Evolutionary conservation across 2,797 vertebrate genomes (phyloP).

Genomic region (Spinibarbus caldwelli): DNA sequence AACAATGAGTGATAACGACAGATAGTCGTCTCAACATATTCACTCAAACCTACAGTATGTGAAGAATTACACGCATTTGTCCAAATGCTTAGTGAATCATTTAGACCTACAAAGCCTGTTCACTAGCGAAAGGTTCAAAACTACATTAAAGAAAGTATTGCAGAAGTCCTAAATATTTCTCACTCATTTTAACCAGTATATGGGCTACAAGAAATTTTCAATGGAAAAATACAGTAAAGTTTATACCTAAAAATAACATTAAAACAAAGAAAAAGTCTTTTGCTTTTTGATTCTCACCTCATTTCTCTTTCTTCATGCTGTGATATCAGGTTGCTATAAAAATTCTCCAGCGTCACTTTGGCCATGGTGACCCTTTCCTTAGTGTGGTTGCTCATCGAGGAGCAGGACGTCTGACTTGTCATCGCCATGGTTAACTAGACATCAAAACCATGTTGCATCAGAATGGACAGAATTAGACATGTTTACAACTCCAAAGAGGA

Average conservation of each 20-base stretch:
- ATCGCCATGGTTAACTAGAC: constrained; percentile 89
- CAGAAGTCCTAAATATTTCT: neutral
- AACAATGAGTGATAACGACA: neutral
- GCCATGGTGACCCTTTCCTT: constrained; percentile 98
- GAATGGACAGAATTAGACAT: neutral
- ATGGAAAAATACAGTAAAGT: no score
- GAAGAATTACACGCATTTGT: constrained; percentile 15
- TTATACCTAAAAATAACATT: neutral
- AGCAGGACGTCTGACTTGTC: constrained; percentile 92
- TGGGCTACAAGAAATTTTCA: neutral
- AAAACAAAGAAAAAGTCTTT: no score
- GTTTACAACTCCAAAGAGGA: neutral
- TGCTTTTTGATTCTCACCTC: constrained; percentile 80
- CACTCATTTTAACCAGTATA: neutral
- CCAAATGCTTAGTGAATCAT: neutral
- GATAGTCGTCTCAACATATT: neutral
- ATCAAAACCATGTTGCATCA: neutral
- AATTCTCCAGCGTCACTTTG: constrained; percentile 97
- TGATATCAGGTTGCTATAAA: constrained; percentile 96
- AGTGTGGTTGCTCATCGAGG: constrained; percentile 98
- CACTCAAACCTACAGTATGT: constrained; percentile 15
- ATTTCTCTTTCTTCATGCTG: constrained; percentile 97
- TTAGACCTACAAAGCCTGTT: constrained; percentile 35
- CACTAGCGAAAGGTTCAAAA: neutral
- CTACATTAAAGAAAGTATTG: neutral